A percentile compares a stretch with the other conserved stretches of the same genome.
Evolutionary conservation across 2,797 vertebrate species (phyloP).

Genomic region (Schizothorax lantsangensis): DNA sequence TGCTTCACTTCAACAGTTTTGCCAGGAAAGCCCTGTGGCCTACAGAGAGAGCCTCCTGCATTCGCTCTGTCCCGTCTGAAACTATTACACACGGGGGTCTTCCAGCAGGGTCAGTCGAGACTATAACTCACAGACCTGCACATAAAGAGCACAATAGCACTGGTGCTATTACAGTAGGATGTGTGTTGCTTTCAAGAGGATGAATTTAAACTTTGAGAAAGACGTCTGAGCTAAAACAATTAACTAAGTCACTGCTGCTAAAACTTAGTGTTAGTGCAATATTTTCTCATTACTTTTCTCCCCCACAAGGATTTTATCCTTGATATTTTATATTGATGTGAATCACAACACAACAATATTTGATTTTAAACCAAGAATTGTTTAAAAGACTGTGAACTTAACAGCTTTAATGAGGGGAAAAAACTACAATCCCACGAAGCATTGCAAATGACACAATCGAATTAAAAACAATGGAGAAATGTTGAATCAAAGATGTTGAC

Average conservation of each 20-base stretch:
- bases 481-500: not conserved
- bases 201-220: not conserved
- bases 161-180: not conserved
- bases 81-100: conserved; percentile 18
- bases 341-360: not conserved
- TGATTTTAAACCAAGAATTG: no score
- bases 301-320: not conserved
- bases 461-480: not conserved
- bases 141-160: not conserved
- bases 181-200: not conserved
- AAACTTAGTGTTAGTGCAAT: not conserved
- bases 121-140: not conserved
- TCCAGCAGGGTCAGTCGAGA: not conserved
- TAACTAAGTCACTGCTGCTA: not conserved
- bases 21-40: conserved; percentile 41
- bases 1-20: conserved; percentile 54
- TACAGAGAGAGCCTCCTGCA: conserved; percentile 53
- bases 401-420: not conserved
- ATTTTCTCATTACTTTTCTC: not conserved
- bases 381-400: no score
- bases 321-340: no score
- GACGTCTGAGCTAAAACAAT: not conserved
- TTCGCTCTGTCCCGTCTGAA: not conserved
- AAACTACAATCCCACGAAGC: not conserved
- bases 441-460: not conserved